A percentile compares a stretch with the other conserved stretches of the same genome.
Evolutionary conservation across 2,888 invertebrate species (phyloP).

Genomic region (Apocheima hispidaria): DNA sequence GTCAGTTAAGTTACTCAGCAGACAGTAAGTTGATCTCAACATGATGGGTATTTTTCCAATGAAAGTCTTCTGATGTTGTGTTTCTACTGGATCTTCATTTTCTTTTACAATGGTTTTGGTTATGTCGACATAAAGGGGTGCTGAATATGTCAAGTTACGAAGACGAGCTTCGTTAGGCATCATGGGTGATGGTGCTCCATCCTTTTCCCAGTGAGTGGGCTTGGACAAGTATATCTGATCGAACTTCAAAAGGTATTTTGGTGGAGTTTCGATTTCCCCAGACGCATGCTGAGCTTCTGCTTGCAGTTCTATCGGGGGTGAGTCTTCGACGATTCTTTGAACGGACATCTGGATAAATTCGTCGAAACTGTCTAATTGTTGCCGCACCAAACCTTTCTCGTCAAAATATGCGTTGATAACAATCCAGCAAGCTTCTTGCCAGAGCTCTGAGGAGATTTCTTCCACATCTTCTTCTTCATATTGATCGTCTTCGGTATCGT

Average conservation of each 20-base stretch:
- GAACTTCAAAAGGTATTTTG: conserved; percentile 97
- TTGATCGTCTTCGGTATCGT: conserved; percentile 83
- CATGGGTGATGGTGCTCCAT: conserved; percentile 99
- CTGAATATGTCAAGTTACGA: conserved; percentile 98
- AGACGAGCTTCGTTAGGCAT: conserved; percentile 99
- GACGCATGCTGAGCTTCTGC: conserved; percentile 99
- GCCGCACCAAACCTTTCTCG: conserved; percentile 99
- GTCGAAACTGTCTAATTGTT: conserved; percentile 99
- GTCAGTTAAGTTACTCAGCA: conserved; percentile 97
- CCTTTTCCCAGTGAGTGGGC: conserved; percentile 99
- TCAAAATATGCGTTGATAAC: conserved; percentile 99
- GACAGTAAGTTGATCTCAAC: conserved; percentile 98
- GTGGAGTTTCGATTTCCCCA: conserved; percentile 96
- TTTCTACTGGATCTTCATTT: conserved; percentile 94
- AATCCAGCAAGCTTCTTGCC: conserved; percentile 99
- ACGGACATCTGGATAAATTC: conserved; percentile 99
- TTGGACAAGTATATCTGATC: conserved; percentile 99
- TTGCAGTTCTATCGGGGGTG: conserved; percentile 98
- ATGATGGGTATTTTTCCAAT: conserved; percentile 99
- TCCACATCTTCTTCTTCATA: conserved; percentile 96
- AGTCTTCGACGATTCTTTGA: conserved; percentile 99
- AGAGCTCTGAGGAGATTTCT: conserved; percentile 98
- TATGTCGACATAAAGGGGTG: conserved; percentile 99
- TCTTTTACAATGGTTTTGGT: conserved; percentile 98
- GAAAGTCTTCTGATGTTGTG: conserved; percentile 91